These are phyloP conservation scores for Oreochromis grahami DNA, from an alignment of 2,797 vertebrate species.

Conservation along the genomic window DNA sequence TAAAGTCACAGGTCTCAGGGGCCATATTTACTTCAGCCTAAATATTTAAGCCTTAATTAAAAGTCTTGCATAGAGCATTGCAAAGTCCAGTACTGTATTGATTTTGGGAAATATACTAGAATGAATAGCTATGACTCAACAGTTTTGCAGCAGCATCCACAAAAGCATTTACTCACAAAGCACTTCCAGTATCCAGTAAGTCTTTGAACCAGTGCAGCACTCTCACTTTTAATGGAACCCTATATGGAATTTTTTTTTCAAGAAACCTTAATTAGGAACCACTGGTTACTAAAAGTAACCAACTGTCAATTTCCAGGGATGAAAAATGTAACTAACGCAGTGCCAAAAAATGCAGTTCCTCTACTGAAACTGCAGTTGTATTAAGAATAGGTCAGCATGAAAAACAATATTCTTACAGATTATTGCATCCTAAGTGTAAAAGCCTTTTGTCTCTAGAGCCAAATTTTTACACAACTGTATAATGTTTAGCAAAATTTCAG, in stretches of 20 bases:
- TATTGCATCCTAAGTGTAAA: neutral
- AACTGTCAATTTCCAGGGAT: neutral
- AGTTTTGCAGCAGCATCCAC: neutral
- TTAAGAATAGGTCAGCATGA: neutral
- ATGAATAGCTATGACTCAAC: neutral
- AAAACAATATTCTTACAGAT: neutral
- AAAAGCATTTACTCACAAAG: neutral
- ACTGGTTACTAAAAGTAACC: neutral
- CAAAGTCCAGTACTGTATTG: neutral
- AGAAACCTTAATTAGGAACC: neutral
- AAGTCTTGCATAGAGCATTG: neutral
- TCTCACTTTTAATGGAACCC: neutral
- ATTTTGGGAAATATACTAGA: neutral
- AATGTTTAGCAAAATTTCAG: neutral
- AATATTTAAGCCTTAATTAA: neutral
- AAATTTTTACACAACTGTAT: neutral
- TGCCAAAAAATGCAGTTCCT: neutral
- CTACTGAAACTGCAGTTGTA: neutral
- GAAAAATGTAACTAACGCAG: neutral
- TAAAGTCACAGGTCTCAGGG: neutral
- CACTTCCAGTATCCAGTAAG: neutral
- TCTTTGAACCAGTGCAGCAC: neutral
- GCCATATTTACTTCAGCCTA: neutral
- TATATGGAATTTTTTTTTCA: neutral
- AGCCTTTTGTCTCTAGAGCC: neutral